Evolutionary conservation across 1,140 invertebrate species (phyloP), one percentile per base, ranked within the genome.

Genomic region (Pogonus chalceus): DNA sequence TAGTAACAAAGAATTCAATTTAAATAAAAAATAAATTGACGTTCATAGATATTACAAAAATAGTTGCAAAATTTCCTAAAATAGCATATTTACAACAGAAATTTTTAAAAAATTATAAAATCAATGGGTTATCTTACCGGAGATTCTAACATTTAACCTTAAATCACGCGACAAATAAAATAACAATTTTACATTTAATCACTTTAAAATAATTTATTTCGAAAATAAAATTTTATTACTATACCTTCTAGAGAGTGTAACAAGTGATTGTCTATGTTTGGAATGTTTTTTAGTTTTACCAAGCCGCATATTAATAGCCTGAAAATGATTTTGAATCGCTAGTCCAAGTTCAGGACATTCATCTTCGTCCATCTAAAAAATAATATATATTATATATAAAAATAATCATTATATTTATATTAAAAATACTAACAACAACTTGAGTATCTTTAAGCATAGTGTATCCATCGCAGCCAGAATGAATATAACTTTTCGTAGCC

Each of bases 291-390:
- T 74, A 2, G 79, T 78, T 60, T 82, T 81, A 16, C 84, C 85
- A 39, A 78, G 77, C 12, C 86, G 72, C 56, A 90, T 82, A 68
- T 88, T 82, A 54, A 92, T 90, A 2, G 90, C 83, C 53, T 87
- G 79, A 71, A 94, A 93, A 71, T 94, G 89, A 72, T 93, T 92
- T 70, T 90, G 86, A 35, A 93, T 77, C 1, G 87, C 82, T 56
- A 88, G 81, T 12, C 85, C 84, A 43, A 94, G 69, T 63, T 88
- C 84, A 0, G 88, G 86, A 63, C 88, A 88, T 66, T 86, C 80
- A 63, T 92, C 90, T 52, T 88, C 85, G 62, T 82, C 80, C 46
- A 90, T 75, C 87, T 91, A 61, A 39, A 62, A 31, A 52, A 51
- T 21, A 56, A 54, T 18, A n/a, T 46, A n/a, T 16, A n/a, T n/a